Evolutionary conservation across 2,113 vertebrate genomes (phyloP), one percentile per base, ranked within the genome.

Genomic region (Gymnobelideus leadbeateri): DNA sequence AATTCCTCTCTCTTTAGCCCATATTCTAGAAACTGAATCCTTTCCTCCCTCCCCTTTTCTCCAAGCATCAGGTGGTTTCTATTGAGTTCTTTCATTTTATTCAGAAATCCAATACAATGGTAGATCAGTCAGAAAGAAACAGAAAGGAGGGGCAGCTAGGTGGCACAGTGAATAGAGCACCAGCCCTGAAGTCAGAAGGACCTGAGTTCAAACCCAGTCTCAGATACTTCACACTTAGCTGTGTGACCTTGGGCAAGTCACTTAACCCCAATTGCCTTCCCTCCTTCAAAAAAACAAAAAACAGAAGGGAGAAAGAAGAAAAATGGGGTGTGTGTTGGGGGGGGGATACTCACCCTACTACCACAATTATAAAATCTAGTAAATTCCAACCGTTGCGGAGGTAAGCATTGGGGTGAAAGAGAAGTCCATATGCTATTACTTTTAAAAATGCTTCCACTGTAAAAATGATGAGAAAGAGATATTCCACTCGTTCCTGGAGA

Each of bases 391-490:
- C 99, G n/a, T 99, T 99, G 98, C 99, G 99, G 98, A 99, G 99
- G 99, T 99, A 99, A 97, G 99, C 99, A 94, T 99, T 99, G 95
- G 99, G 99, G 97, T 99, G 99, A 99, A 99, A 99, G 98, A 99
- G 99, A 97, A 99, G 99, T 98, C 99, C 99, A 52, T 99, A 99
- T 84, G 99, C 99, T 98, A 99, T 99, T 98, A 99, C 99, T 99
- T 99, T 99, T 98, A 99, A 99, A 98, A 99, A 99, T 95, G 99
- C 99, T 99, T 99, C 99, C 99, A 99, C 99, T 92, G 99, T 99
- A 99, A 99, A 99, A 99, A 99, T 99, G 98, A 99, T 99, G 99
- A 99, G 99, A 98, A 99, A 99, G 98, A 99, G 99, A 98, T 99
- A 99, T 98, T 99, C 99, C 99, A 99, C 99, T 94, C 99, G 99